Conservation (phyloP, 2,797 vertebrate species). For the Tympanoctomys barrerae region DNA sequence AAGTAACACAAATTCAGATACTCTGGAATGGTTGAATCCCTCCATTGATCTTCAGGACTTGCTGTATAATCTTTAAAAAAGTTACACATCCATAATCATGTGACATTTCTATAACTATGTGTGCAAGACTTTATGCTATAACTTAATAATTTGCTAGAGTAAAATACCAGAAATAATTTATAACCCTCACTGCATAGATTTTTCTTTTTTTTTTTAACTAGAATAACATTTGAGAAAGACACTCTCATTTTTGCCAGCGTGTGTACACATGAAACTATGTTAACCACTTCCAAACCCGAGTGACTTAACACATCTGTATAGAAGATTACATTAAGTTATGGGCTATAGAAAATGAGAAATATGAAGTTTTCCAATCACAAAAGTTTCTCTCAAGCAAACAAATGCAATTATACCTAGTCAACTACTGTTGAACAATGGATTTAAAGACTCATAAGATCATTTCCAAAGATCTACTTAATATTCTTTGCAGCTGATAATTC, state of each 20-base stretch:
- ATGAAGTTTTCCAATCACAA: background rate
- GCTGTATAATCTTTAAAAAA: slow-evolving; percentile 58
- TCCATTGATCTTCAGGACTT: slow-evolving; percentile 57
- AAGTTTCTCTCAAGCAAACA: background rate
- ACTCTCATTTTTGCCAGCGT: background rate
- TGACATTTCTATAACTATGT: background rate
- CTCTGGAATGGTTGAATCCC: slow-evolving; percentile 65
- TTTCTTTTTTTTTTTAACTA: background rate
- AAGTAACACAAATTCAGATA: slow-evolving; percentile 78
- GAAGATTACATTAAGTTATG: background rate
- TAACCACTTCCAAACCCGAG: background rate
- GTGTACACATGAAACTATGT: background rate
- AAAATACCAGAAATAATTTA: background rate
- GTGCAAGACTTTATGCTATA: background rate
- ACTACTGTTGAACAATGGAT: background rate
- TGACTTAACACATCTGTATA: background rate
- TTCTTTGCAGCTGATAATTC: background rate
- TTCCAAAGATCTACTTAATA: background rate
- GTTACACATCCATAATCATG: background rate
- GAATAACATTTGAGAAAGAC: background rate
- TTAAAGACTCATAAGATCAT: background rate
- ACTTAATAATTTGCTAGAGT: background rate
- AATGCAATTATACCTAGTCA: background rate
- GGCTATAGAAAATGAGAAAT: background rate
- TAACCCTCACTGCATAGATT: background rate